A percentile compares a stretch with the other conserved stretches of the same genome.
Conservation (phyloP, 1,140 invertebrate species). For the Platyscapa corneri region DNA sequence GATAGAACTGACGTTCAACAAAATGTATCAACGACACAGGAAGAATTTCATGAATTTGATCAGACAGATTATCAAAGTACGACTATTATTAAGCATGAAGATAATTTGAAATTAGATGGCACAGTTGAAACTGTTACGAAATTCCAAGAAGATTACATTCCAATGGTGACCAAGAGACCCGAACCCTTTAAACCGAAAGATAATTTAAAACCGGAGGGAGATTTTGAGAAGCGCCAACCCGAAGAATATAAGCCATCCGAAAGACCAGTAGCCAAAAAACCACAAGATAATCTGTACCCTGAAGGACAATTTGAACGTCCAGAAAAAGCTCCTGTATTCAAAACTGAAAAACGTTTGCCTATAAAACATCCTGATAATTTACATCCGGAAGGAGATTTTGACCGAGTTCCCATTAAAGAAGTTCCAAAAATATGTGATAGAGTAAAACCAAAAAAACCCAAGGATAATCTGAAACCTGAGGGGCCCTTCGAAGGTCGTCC, state of each 20-base stretch:
- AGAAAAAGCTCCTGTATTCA: conserved; percentile 72
- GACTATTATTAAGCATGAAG: conserved; percentile 71
- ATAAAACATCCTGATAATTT: conserved; percentile 73
- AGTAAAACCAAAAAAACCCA: conserved; percentile 71
- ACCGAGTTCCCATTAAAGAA: conserved; percentile 68
- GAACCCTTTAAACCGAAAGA: conserved; percentile 68
- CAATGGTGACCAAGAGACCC: conserved; percentile 66
- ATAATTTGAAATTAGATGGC: conserved; percentile 76
- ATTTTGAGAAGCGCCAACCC: conserved; percentile 54
- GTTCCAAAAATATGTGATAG: conserved; percentile 76
- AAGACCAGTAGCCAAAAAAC: conserved; percentile 65
- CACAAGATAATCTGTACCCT: conserved; percentile 72
- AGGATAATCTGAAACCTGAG: conserved; percentile 78
- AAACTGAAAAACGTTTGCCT: conserved; percentile 66
- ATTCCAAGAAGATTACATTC: conserved; percentile 67
- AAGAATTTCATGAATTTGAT: conserved; percentile 67
- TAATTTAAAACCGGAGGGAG: conserved; percentile 76
- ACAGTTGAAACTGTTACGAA: conserved; percentile 73
- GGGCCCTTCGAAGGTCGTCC: conserved; percentile 76
- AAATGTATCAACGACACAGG: conserved; percentile 69
- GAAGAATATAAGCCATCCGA: conserved; percentile 77
- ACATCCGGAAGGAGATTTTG: conserved; percentile 70
- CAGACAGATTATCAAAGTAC: conserved; percentile 76
- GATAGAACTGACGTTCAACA: conserved; percentile 64
- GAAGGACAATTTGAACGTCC: conserved; percentile 74